Evolutionary conservation across 2,888 invertebrate genomes (phyloP).

Genomic region (Dicyrtomina minuta): DNA sequence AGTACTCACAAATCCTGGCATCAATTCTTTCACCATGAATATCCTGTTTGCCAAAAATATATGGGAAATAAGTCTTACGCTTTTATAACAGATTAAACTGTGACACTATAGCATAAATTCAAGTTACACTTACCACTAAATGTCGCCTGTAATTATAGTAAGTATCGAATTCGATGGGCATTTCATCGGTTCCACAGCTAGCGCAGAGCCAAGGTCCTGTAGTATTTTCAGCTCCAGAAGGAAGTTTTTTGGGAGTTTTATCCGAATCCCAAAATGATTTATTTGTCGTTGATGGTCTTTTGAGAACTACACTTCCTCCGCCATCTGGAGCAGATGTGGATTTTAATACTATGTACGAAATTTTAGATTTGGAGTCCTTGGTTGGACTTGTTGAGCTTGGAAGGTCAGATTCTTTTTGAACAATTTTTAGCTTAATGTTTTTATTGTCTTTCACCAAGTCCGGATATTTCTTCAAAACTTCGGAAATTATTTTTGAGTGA

Average conservation of each 20-base stretch:
- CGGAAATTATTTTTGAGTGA: slow-evolving; percentile 84
- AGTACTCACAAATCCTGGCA: slow-evolving; percentile 74
- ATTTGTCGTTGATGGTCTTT: slow-evolving; percentile 38
- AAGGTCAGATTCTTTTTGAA: slow-evolving; percentile 61
- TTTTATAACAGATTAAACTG: too few relatives aligned
- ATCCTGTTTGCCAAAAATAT: slow-evolving; percentile 39
- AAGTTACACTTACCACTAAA: slow-evolving; percentile 58
- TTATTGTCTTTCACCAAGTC: slow-evolving; percentile 83
- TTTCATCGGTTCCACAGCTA: slow-evolving; percentile 69
- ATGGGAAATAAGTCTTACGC: background rate
- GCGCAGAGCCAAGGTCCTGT: slow-evolving; percentile 78
- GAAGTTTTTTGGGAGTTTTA: slow-evolving; percentile 45
- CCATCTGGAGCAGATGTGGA: slow-evolving; percentile 47
- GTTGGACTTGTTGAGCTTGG: slow-evolving; percentile 16
- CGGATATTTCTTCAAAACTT: slow-evolving; percentile 83
- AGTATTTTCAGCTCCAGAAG: slow-evolving; percentile 54
- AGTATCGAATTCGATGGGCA: slow-evolving; percentile 69
- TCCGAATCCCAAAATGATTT: slow-evolving; percentile 49
- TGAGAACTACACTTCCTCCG: slow-evolving; percentile 42
- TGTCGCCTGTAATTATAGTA: slow-evolving; percentile 79
- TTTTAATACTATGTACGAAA: slow-evolving; percentile 61
- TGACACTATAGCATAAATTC: too few relatives aligned
- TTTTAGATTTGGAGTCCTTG: slow-evolving; percentile 56
- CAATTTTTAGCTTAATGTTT: slow-evolving; percentile 81
- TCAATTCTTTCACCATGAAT: slow-evolving; percentile 50